Evolutionary conservation across 2,113 vertebrate species (phyloP).

Genomic region (Oryzias celebensis): DNA sequence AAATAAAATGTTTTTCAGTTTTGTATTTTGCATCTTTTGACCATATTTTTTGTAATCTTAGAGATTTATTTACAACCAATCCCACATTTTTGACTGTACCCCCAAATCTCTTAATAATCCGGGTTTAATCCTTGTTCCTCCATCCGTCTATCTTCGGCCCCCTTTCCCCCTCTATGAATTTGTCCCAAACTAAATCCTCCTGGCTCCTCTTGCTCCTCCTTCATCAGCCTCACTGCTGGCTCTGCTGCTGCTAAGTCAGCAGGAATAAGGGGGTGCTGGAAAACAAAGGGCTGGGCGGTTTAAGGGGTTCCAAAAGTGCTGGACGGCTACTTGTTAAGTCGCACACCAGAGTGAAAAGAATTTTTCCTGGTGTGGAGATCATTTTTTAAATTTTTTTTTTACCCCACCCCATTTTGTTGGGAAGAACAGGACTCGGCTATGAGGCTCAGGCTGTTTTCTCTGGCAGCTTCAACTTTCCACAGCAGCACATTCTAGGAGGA

Average conservation of each 20-base stretch:
- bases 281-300: conserved; percentile 85
- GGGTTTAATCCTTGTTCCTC: conserved; percentile 16
- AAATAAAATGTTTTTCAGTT: neutral
- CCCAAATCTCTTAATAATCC: conserved; percentile 1
- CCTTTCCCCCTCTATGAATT: conserved; percentile 13
- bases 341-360: conserved; percentile 81
- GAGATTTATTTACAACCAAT: neutral
- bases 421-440: conserved; percentile 47
- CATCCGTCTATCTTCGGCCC: conserved; percentile 18
- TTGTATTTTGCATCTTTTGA: neutral
- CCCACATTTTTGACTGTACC: neutral
- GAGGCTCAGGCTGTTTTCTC: conserved; percentile 68
- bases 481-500: conserved; percentile 56
- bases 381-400: conserved; percentile 22
- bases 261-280: conserved; percentile 89
- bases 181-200: conserved; percentile 82
- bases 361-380: conserved; percentile 81
- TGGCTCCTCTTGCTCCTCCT: conserved; percentile 76
- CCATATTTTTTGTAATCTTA: neutral
- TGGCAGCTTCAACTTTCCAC: conserved; percentile 72
- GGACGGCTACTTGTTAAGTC: conserved; percentile 93
- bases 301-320: conserved; percentile 88
- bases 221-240: conserved; percentile 87
- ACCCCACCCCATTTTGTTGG: conserved; percentile 39
- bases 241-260: conserved; percentile 91